Base-by-base conservation (phyloP, 2,797 vertebrate genomes). In the Coranthus polyacanthus region DNA sequence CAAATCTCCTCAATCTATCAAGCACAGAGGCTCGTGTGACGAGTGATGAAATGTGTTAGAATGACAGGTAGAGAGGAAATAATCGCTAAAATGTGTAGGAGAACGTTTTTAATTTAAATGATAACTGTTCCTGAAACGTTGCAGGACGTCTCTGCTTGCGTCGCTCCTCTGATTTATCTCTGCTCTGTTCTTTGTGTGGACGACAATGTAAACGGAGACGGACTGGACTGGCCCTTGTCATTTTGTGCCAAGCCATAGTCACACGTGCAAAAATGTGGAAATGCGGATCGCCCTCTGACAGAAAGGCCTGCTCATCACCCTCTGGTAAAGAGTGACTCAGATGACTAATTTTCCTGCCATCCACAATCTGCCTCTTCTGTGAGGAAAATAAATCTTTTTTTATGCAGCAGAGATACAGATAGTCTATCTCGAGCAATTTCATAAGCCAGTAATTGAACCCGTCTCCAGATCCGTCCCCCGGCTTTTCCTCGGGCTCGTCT, bases 321-420 rank as follows among this genome's bases (percentile, higher is more conserved):
- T 64, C 82, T 64, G 65, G 76, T 72, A 72, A 82, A 47, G 63
- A 72, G 63, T 67, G 76, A 81, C 75, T 86, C 70, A 56, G 36
- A 75, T 71, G 82, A 81, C 79, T 54, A 65, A 79, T 58, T 72
- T 79, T 42, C 44, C 53, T 66, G n/a, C 58, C 52, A 24, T 79
- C 46, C 46, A 29, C 71, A 55, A 43, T 54, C 39, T 68, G 38
- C 32, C 46, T 32, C 12, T 12, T 32, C 34, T 55, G 34, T n/a
- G 49, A 57, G 45, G 13, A 41, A 45, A 54, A 69, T 61, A 29
- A 37, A 37, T 18, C 0, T 29, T 11, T 5, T 29, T 49, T 24
- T 42, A 52, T 54, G 59, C 69, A 50, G 55, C 44, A 70, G 37
- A 67, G 17, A 22, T 78, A 69, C 45, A 59, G 9, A 53, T 47